phyloP scores from a whole-genome alignment of 2,888 invertebrate genomes.

The Oxytorus armatus region DNA sequence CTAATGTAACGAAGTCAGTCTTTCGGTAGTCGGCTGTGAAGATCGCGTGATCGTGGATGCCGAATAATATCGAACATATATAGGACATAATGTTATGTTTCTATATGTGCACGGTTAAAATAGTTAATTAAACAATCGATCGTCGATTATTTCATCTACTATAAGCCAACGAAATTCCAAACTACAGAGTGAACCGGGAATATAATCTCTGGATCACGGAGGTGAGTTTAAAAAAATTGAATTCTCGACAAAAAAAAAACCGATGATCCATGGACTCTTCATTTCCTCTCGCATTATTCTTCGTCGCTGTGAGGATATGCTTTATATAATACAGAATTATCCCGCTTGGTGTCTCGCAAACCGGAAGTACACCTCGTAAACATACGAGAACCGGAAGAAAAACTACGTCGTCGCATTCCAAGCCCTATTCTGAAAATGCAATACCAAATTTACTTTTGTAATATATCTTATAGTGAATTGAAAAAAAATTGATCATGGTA shows the following conservation, averaged over 20 bases:
- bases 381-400: background rate
- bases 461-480: too few relatives aligned
- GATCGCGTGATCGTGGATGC: slow-evolving; percentile 47
- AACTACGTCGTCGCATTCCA: too few relatives aligned
- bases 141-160: background rate
- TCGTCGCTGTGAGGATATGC: background rate
- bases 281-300: background rate
- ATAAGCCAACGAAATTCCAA: background rate
- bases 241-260: background rate
- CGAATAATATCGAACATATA: background rate
- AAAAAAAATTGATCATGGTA: too few relatives aligned
- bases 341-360: slow-evolving; percentile 5
- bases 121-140: background rate
- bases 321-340: background rate
- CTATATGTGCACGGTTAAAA: background rate
- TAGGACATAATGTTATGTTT: too few relatives aligned
- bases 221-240: slow-evolving; percentile 24
- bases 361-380: background rate
- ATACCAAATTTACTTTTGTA: too few relatives aligned
- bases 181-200: background rate
- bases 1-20: background rate
- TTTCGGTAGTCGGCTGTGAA: slow-evolving; percentile 55
- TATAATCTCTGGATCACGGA: background rate
- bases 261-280: slow-evolving; percentile 15
- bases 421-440: too few relatives aligned